phyloP scores from a whole-genome alignment of 2,888 invertebrate species.

The Chamaedrilus cognettii region DNA sequence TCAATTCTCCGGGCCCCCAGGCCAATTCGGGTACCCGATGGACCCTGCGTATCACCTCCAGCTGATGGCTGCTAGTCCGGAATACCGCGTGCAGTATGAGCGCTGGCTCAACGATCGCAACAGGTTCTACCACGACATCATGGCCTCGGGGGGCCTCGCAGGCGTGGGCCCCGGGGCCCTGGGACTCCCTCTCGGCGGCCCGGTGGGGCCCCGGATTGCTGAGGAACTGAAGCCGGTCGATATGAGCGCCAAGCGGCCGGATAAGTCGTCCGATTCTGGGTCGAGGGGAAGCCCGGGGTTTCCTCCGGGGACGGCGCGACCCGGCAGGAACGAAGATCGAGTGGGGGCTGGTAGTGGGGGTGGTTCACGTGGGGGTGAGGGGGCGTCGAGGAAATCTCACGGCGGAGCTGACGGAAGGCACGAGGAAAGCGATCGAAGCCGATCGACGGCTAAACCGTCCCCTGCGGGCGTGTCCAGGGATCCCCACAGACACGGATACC shows the following conservation, averaged over 20 bases:
- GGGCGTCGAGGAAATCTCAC: background rate
- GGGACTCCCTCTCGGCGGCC: too few species aligned
- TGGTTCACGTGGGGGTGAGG: background rate
- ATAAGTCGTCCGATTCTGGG: background rate
- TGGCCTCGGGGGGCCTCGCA: too few species aligned
- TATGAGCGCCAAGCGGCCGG: constrained; percentile 18
- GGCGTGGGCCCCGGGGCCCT: too few species aligned
- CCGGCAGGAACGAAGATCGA: background rate
- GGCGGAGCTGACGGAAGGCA: too few species aligned
- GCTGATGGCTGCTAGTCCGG: constrained; percentile 17
- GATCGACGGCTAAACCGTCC: too few species aligned
- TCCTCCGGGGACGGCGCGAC: background rate
- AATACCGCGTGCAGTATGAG: constrained; percentile 20
- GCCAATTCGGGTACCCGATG: constrained; percentile 14
- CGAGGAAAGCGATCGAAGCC: too few species aligned
- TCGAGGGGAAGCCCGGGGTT: background rate
- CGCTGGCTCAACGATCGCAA: constrained; percentile 17
- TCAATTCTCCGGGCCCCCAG: too few species aligned
- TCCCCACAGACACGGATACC: too few species aligned
- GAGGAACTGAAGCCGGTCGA: constrained; percentile 20
- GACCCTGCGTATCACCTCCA: constrained; percentile 24
- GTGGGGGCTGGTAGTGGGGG: background rate
- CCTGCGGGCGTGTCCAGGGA: too few species aligned
- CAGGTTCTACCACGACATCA: too few species aligned
- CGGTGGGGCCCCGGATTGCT: background rate